These are phyloP conservation scores for Cosmorhoe ocellata DNA, from an alignment of 2,888 invertebrate species.

Conservation along the genomic window DNA sequence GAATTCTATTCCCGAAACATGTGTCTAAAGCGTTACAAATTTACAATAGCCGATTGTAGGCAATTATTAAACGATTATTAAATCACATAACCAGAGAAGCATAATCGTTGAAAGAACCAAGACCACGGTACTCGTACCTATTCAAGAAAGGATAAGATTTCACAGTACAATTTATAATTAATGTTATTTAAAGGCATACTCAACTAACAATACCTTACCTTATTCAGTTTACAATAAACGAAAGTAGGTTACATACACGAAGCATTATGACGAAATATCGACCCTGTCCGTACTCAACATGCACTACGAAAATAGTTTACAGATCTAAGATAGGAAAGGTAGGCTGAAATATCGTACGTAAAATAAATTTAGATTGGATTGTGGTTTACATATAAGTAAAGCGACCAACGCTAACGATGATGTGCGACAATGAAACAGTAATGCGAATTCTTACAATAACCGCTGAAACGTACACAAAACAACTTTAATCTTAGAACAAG, in stretches of 20 bases:
- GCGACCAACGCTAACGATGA: not conserved
- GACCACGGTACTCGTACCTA: not conserved
- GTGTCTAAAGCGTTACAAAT: not conserved
- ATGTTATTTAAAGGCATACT: conserved; percentile 15
- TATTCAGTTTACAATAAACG: conserved; percentile 41
- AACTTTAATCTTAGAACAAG: conserved; percentile 53
- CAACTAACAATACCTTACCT: conserved; percentile 31
- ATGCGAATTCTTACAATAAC: conserved; percentile 30
- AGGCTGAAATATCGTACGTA: conserved; percentile 20
- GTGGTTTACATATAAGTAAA: conserved; percentile 5
- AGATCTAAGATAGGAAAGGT: conserved; percentile 33
- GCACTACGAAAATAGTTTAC: conserved; percentile 41
- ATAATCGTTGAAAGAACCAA: conserved; percentile 1
- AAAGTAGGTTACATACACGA: conserved; percentile 55
- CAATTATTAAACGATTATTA: not conserved
- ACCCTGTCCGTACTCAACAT: conserved; percentile 53
- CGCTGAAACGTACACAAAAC: conserved; percentile 49
- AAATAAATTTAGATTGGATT: conserved; percentile 22
- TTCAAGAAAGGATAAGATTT: conserved; percentile 15
- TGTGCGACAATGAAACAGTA: conserved; percentile 1
- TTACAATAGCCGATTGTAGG: not conserved
- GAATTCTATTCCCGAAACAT: conserved; percentile 11
- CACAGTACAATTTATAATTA: not conserved
- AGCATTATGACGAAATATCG: conserved; percentile 55
- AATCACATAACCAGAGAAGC: not conserved